phyloP scores from a whole-genome alignment of 2,113 vertebrate species.

The Cairina moschata region DNA sequence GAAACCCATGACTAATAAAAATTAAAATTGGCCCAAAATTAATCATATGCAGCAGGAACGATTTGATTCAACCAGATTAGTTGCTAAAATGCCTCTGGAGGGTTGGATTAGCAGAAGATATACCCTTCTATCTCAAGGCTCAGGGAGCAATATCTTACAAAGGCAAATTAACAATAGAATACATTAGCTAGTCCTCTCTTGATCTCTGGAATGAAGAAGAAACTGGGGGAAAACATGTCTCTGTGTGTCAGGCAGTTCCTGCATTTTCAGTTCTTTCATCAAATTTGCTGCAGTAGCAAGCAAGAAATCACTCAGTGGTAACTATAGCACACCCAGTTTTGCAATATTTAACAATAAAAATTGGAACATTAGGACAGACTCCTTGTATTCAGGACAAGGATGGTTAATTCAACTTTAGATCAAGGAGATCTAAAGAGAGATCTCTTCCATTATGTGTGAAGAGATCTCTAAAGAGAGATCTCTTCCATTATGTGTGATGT shows the following conservation, averaged over 20 bases:
- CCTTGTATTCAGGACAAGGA: background rate
- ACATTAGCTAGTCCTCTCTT: slow-evolving; percentile 10
- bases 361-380: background rate
- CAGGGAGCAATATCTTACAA: slow-evolving; percentile 20
- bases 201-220: background rate
- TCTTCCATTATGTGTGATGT: background rate
- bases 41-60: slow-evolving; percentile 62
- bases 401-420: background rate
- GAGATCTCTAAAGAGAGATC: too few relatives aligned
- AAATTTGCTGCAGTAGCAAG: background rate
- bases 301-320: background rate
- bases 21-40: slow-evolving; percentile 73
- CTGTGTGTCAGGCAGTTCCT: background rate
- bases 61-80: slow-evolving; percentile 72
- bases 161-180: slow-evolving; percentile 44
- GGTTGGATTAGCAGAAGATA: slow-evolving; percentile 57
- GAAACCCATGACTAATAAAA: slow-evolving; percentile 73
- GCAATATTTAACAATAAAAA: background rate
- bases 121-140: slow-evolving; percentile 26
- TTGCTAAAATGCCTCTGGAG: slow-evolving; percentile 67
- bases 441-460: background rate
- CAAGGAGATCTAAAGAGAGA: too few relatives aligned
- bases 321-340: background rate
- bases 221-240: background rate
- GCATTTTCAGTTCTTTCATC: background rate